These are phyloP conservation scores for Pedionomus torquatus DNA, from an alignment of 2,113 vertebrate genomes.

Conservation along the genomic window DNA sequence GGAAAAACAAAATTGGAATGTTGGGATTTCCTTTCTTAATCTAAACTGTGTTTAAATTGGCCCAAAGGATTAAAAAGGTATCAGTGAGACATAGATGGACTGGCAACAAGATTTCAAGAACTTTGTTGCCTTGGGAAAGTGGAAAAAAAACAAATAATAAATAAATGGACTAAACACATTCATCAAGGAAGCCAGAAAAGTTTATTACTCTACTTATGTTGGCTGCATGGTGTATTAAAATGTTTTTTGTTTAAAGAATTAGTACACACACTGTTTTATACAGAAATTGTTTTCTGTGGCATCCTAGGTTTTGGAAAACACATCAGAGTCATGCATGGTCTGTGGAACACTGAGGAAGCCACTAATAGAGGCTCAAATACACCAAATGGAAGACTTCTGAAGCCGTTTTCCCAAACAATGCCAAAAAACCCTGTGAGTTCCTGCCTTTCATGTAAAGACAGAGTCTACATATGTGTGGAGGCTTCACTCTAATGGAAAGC, in stretches of 20 bases:
- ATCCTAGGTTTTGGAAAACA: neutral
- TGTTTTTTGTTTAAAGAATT: neutral
- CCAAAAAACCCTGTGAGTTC: neutral
- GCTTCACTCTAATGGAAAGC: neutral
- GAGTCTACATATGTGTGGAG: neutral
- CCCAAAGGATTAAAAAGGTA: neutral
- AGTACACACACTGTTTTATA: neutral
- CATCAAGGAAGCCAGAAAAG: neutral
- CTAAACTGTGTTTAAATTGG: neutral
- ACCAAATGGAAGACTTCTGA: neutral
- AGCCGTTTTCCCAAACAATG: neutral
- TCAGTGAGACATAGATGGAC: neutral
- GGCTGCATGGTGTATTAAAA: neutral
- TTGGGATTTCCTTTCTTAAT: neutral
- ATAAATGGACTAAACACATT: neutral
- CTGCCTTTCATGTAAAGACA: constrained; percentile 13
- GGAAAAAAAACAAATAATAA: neutral
- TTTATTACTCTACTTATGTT: neutral
- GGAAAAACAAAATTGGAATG: fast-evolving
- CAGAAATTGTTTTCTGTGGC: neutral
- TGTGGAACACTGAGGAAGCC: neutral
- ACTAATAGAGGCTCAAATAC: neutral
- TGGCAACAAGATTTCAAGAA: neutral
- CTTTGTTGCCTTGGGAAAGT: neutral
- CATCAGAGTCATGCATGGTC: neutral